Evolutionary conservation across 1,140 invertebrate genomes (phyloP).

Genomic region (Scaptodrosophila lebanonensis): DNA sequence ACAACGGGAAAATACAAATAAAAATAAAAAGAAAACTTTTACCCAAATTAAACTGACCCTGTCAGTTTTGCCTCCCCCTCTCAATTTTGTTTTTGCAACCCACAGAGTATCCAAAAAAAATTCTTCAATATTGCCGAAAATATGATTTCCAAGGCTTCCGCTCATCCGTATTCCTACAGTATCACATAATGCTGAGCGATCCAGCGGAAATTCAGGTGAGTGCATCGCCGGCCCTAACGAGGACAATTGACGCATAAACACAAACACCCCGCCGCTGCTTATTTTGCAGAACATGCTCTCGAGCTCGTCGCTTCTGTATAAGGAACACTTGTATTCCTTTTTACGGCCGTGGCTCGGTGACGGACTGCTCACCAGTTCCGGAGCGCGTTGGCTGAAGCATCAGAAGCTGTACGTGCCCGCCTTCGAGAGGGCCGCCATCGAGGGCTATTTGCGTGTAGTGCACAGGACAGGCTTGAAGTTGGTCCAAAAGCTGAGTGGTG

Average conservation of each 20-base stretch:
- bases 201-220: conserved; percentile 72
- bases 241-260: background rate
- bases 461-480: conserved; percentile 51
- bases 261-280: background rate
- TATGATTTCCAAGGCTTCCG: conserved; percentile 73
- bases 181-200: conserved; percentile 71
- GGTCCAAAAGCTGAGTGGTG: conserved; percentile 43
- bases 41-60: background rate
- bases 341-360: conserved; percentile 69
- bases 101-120: conserved; percentile 69
- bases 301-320: conserved; percentile 63
- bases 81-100: background rate
- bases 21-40: too few relatives aligned
- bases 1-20: too few relatives aligned
- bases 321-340: conserved; percentile 72
- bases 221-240: background rate
- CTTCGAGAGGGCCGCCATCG: conserved; percentile 69
- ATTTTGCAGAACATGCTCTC: conserved; percentile 56
- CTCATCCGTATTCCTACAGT: conserved; percentile 66
- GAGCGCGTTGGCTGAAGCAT: conserved; percentile 71
- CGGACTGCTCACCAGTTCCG: conserved; percentile 67
- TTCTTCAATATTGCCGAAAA: conserved; percentile 70
- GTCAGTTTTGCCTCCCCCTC: background rate
- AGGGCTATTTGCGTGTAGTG: conserved; percentile 65
- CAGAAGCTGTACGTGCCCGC: conserved; percentile 73